These are phyloP conservation scores for Diplazon laetatorius DNA, from an alignment of 2,888 invertebrate species.

Conservation along the genomic window DNA sequence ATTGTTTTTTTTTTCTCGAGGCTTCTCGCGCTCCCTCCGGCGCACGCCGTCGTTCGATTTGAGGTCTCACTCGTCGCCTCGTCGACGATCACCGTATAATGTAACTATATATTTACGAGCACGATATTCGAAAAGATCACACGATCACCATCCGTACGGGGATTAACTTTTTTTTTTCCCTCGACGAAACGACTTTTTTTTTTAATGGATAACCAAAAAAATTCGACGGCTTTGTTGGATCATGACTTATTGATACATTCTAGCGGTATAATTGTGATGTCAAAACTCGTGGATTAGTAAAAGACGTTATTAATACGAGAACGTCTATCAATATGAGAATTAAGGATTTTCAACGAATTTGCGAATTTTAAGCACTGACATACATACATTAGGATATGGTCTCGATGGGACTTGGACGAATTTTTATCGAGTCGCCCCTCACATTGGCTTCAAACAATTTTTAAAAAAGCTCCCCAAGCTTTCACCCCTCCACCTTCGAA, in stretches of 20 bases:
- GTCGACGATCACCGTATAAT: conserved; percentile 48
- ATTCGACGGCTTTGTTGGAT: not conserved
- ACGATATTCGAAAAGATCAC: conserved; percentile 58
- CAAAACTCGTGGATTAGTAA: not conserved
- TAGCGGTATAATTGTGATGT: conserved; percentile 6
- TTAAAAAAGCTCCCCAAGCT: no score
- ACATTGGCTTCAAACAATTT: no score
- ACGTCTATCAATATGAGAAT: not conserved
- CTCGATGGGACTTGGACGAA: no score
- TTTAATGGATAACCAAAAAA: conserved; percentile 13
- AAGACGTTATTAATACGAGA: not conserved
- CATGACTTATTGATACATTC: conserved; percentile 26
- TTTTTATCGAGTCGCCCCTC: no score
- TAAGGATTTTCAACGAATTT: no score
- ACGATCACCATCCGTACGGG: conserved; percentile 47
- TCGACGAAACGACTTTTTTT: conserved; percentile 13
- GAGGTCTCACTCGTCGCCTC: conserved; percentile 58
- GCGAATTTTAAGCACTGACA: no score
- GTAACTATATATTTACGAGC: conserved; percentile 51
- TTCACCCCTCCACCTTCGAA: no score
- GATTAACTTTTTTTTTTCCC: conserved; percentile 39
- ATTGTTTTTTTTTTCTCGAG: no score
- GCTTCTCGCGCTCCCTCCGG: conserved; percentile 47
- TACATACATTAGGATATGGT: no score
- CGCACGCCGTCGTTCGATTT: conserved; percentile 59